Evolutionary conservation across 2,113 vertebrate genomes (phyloP), one percentile per base, ranked within the genome.

Genomic region (Rousettus leschenaultii): DNA sequence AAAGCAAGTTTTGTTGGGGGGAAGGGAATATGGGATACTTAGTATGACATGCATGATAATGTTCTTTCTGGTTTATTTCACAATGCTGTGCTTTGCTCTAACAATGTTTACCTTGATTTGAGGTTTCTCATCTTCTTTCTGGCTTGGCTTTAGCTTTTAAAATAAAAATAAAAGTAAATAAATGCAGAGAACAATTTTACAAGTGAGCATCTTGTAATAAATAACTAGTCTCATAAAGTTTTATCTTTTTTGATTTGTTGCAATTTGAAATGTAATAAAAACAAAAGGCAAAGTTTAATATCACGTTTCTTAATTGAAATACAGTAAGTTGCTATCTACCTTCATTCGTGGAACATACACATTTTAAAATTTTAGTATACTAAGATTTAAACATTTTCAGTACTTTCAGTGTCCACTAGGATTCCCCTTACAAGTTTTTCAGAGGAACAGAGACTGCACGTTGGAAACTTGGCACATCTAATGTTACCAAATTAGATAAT

Each of bases 161-260:
- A 95, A 77, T 96, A 98, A 97, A 95, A 96, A 89, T 96, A 92
- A 98, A 98, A 97, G 86, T 95, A 97, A 98, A 97, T 92, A 68
- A 98, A 97, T 91, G 59, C 77, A 96, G 59, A 93, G 95, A 26
- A 61, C 91, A 97, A 88, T 16, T 98, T 98, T 98, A 96, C 92
- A 98, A 98, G 48, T 70, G 43, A 96, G 3, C 95, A 53, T 79
- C 73, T 97, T 96, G 95, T 35, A 96, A 95, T 93, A 96, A 97
- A 96, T 93, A 89, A 96, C n/a, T 78, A 87, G 84, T 71, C 94
- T 96, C 68, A 13, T 98, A 97, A 98, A 98, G 48, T 86, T 92
- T 96, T 97, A 97, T 97, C 93, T 95, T 89, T 96, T 93, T 95
- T 96, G 94, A 97, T 98, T 87, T 93, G 82, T 97, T 96, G 79